A percentile compares a stretch with the other conserved stretches of the same genome.
Conservation (phyloP, 2,113 vertebrate species). For the Pelvicachromis taeniatus region DNA sequence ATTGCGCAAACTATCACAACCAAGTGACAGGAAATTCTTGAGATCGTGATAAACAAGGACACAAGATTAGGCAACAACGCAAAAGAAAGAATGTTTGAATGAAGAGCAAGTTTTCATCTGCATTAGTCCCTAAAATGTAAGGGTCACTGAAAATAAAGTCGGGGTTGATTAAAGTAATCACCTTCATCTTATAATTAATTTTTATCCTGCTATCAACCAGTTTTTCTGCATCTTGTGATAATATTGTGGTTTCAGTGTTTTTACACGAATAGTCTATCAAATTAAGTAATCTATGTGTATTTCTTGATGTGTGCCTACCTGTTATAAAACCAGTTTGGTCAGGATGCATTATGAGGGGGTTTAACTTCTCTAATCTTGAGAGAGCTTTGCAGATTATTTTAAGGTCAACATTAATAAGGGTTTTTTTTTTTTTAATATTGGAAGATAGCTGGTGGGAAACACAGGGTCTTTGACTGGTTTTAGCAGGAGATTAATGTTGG, state of each 20-base stretch:
- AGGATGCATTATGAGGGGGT: too few species aligned
- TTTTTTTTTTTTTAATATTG: too few species aligned
- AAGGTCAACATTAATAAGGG: too few species aligned
- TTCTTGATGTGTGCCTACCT: too few species aligned
- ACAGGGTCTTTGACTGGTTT: too few species aligned
- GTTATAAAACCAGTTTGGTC: too few species aligned
- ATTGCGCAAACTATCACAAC: neutral
- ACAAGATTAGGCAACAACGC: neutral
- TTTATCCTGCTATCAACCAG: neutral
- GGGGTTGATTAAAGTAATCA: neutral
- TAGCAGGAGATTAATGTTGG: too few species aligned
- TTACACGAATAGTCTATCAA: neutral
- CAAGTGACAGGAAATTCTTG: neutral
- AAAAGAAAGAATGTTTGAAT: neutral
- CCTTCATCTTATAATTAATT: neutral
- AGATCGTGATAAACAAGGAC: neutral
- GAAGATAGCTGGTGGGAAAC: too few species aligned
- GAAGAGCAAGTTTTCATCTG: neutral
- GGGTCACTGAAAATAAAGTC: neutral
- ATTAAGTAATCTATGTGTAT: neutral
- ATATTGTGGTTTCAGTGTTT: neutral
- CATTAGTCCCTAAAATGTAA: neutral
- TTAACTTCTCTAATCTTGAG: too few species aligned
- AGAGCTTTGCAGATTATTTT: too few species aligned
- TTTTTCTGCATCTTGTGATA: too few species aligned